Evolutionary conservation across 1,140 invertebrate species (phyloP).

Genomic region (Physella acuta): DNA sequence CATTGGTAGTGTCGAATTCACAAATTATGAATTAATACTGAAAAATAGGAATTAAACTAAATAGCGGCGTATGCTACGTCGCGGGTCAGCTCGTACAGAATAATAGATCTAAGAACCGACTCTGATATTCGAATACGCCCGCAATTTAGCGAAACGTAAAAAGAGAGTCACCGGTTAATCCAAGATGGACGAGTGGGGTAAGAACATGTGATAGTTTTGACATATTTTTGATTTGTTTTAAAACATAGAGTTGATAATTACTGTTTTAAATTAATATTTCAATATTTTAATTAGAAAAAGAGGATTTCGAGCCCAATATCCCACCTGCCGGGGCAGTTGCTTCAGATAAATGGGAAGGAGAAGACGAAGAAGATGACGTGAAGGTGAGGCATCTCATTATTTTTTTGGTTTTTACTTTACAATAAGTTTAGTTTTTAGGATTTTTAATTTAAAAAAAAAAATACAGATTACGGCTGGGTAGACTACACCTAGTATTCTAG

Average conservation of each 20-base stretch:
- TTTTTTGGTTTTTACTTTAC: neutral
- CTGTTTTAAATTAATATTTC: neutral
- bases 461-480: neutral
- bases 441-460: no score
- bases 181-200: conserved; percentile 24
- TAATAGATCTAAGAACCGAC: neutral
- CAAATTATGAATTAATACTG: neutral
- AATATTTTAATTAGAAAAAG: conserved; percentile 31
- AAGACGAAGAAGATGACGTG: conserved; percentile 78
- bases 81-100: no score
- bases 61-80: no score
- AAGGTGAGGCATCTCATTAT: conserved; percentile 66
- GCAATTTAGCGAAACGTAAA: neutral
- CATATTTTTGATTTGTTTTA: neutral
- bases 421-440: neutral
- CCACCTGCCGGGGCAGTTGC: conserved; percentile 19
- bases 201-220: conserved; percentile 12
- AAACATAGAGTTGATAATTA: neutral
- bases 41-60: neutral
- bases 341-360: conserved; percentile 79
- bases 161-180: conserved; percentile 1
- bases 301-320: conserved; percentile 36
- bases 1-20: neutral
- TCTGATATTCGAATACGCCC: neutral
- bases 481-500: neutral